Evolutionary conservation across 2,888 invertebrate species (phyloP).

Genomic region (Parnassius orleans): DNA sequence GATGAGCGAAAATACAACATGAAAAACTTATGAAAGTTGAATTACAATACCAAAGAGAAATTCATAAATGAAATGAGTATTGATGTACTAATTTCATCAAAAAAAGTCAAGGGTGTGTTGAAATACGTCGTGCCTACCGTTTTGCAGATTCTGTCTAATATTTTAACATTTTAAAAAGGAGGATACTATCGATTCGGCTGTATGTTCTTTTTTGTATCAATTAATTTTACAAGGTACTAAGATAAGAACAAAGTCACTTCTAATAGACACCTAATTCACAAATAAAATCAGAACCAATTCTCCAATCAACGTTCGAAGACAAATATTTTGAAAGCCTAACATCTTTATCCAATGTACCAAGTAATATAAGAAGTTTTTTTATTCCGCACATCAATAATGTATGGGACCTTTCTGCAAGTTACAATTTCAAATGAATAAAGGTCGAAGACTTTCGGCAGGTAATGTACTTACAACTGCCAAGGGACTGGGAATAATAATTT

Average conservation of each 20-base stretch:
- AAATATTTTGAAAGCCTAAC: slow-evolving; percentile 22
- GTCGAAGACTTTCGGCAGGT: slow-evolving; percentile 35
- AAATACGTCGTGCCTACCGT: too few species aligned
- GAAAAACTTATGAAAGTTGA: too few species aligned
- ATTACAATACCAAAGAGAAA: too few species aligned
- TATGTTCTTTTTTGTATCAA: too few species aligned
- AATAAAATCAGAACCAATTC: slow-evolving; percentile 21
- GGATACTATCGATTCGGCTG: too few species aligned
- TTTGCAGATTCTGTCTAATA: too few species aligned
- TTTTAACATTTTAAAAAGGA: too few species aligned
- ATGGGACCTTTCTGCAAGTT: slow-evolving; percentile 33
- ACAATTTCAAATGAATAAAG: slow-evolving; percentile 38
- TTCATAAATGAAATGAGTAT: too few species aligned
- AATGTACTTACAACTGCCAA: slow-evolving; percentile 40
- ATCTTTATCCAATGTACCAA: slow-evolving; percentile 21
- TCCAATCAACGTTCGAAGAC: slow-evolving; percentile 15
- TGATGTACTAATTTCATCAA: too few species aligned
- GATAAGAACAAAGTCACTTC: slow-evolving; percentile 1
- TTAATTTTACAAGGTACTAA: too few species aligned
- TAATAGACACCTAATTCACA: slow-evolving; percentile 15
- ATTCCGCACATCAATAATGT: slow-evolving; percentile 35
- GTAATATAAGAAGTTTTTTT: slow-evolving; percentile 31
- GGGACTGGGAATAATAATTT: slow-evolving; percentile 50
- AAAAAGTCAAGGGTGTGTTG: too few species aligned
- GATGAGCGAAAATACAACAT: too few species aligned